These are phyloP conservation scores for Chesias legatella DNA, from an alignment of 2,888 invertebrate species.

Conservation along the genomic window DNA sequence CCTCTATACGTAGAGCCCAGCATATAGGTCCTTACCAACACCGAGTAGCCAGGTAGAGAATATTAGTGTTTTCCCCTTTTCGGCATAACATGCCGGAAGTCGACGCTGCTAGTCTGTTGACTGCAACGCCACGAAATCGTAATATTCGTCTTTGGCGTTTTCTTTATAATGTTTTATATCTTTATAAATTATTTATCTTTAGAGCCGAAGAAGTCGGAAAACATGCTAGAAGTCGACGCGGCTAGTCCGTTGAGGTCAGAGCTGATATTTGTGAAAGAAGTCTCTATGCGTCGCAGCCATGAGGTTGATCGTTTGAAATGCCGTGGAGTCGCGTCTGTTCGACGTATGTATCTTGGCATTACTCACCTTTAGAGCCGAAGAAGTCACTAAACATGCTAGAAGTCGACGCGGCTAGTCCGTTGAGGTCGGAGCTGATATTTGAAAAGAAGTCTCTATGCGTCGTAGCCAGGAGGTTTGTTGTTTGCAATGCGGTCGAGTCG, in stretches of 20 bases:
- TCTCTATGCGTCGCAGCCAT: slow-evolving; percentile 86
- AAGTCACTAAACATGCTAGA: slow-evolving; percentile 96
- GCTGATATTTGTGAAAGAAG: slow-evolving; percentile 80
- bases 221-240: not conserved
- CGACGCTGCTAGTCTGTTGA: no score
- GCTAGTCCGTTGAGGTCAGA: no score
- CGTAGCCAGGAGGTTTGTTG: slow-evolving; percentile 83
- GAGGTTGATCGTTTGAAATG: slow-evolving; percentile 83
- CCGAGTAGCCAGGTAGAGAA: no score
- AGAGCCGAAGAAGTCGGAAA: not conserved
- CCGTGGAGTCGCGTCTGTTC: slow-evolving; percentile 80
- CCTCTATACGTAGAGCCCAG: no score
- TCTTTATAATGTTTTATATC: no score
- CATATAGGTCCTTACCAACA: no score
- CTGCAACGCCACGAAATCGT: no score
- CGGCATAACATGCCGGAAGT: no score
- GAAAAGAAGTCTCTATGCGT: slow-evolving; percentile 92
- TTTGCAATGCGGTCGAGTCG: slow-evolving; percentile 83
- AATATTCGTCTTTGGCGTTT: no score
- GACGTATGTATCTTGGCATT: no score
- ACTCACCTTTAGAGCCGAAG: slow-evolving; percentile 86
- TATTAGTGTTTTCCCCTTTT: no score
- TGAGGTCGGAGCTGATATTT: slow-evolving; percentile 94
- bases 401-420: slow-evolving; percentile 95
- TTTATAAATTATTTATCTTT: no score